Conservation (phyloP, 2,888 invertebrate genomes). For the Liposcelis brunnea region DNA sequence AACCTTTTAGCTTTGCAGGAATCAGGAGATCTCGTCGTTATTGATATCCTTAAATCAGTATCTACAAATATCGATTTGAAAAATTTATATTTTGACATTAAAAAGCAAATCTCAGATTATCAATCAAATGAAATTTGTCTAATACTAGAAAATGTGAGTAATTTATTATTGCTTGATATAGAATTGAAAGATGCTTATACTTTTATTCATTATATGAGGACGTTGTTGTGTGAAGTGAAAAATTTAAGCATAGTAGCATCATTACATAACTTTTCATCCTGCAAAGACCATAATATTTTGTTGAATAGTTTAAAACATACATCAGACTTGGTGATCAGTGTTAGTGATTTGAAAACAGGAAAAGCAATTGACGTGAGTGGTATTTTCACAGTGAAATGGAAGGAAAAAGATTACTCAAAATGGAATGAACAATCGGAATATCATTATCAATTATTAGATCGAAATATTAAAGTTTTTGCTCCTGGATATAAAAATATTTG, state of each 20-base stretch:
- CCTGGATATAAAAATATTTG: constrained; percentile 31
- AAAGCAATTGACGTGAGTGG: constrained; percentile 57
- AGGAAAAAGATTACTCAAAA: constrained; percentile 13
- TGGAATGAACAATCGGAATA: constrained; percentile 23
- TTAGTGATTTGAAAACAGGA: constrained; percentile 52
- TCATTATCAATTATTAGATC: constrained; percentile 54
- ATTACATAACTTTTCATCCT: too few species aligned
- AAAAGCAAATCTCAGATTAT: constrained; percentile 26
- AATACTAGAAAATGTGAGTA: constrained; percentile 54
- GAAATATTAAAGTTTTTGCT: constrained; percentile 53
- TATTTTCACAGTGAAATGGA: constrained; percentile 36
- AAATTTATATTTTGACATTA: constrained; percentile 28
- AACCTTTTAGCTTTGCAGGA: constrained; percentile 38
- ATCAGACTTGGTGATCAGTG: constrained; percentile 41
- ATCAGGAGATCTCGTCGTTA: constrained; percentile 30
- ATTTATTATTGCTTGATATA: constrained; percentile 46
- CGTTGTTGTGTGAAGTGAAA: constrained; percentile 23
- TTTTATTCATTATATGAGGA: constrained; percentile 32
- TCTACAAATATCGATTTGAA: too few species aligned
- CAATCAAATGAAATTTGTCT: constrained; percentile 32
- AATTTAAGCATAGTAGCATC: constrained; percentile 22
- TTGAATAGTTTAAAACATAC: constrained; percentile 42
- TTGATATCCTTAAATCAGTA: constrained; percentile 33
- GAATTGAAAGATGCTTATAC: constrained; percentile 32
- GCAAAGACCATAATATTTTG: constrained; percentile 19